Evolutionary conservation across 2,113 vertebrate genomes (phyloP), one percentile per base, ranked within the genome.

Genomic region (Anas platyrhynchos): DNA sequence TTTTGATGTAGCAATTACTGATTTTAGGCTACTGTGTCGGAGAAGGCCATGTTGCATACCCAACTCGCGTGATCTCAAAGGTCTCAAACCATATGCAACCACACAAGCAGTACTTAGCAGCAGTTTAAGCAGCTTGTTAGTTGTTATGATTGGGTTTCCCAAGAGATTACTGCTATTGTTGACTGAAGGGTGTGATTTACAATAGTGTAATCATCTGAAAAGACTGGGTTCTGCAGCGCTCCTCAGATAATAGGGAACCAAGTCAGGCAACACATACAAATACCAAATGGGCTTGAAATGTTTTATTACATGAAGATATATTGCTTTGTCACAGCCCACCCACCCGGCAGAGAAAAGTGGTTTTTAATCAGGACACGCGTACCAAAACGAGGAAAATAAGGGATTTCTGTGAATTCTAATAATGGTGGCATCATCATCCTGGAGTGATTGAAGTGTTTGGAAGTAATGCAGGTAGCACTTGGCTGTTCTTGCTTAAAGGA

Each of bases 121-220:
- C 44, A 72, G 56, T 81, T 89, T 67, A 91, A 88, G 43, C 16
- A 59, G 9, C 54, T 80, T 79, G 78, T 75, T 89, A 54, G 74
- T 73, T 78, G 34, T 44, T 65, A 48, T 58, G 88, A 50, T 77
- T 88, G 54, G 25, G 44, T 71, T 44, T 91, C 78, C 71, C 48
- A 34, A 85, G 89, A 92, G 67, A 67, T 91, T 31, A 85, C 71
- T 58, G 77, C 34, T 72, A 36, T 66, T 91, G 62, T 54, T 82
- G 66, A 48, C 54, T 75, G 32, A 76, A 73, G 86, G 56, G 26
- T 94, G 83, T 90, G 86, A 93, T 95, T 93, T 93, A 68, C 58
- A 79, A 41, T 31, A 71, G 14, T 32, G 46, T 71, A 92, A 84
- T 82, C 77, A 76, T 44, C 77, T 75, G 68, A 65, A 87, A 93